phyloP scores from a whole-genome alignment of 2,113 vertebrate species.

The Phrynocephalus versicolor region DNA sequence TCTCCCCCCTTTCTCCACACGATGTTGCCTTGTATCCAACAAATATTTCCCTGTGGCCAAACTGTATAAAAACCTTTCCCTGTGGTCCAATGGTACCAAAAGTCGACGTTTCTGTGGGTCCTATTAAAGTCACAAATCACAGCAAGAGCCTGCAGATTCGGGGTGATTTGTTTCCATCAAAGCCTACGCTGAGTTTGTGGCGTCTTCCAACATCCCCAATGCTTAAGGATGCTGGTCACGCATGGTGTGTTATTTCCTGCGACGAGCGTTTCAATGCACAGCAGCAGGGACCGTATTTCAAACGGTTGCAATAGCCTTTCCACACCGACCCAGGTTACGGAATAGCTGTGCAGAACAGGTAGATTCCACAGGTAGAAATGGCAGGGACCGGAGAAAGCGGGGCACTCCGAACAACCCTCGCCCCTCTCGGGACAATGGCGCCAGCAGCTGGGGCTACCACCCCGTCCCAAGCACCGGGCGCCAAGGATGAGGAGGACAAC shows the following conservation, averaged over 20 bases:
- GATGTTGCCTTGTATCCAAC: background rate
- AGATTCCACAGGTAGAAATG: conserved; percentile 14
- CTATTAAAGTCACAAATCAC: background rate
- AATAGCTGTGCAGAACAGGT: background rate
- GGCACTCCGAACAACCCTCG: background rate
- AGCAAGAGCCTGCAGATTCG: background rate
- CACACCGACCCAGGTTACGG: background rate
- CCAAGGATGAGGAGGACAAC: background rate
- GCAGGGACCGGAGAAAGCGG: background rate
- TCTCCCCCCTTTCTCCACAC: background rate
- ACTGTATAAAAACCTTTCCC: background rate
- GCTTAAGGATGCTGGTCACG: background rate
- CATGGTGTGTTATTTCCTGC: too few relatives aligned
- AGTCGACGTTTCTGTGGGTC: background rate
- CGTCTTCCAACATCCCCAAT: background rate
- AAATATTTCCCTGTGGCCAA: background rate
- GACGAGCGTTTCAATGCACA: background rate
- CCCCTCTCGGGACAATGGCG: background rate
- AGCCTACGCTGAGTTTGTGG: background rate
- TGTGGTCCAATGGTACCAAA: too few relatives aligned
- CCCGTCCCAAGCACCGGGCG: background rate
- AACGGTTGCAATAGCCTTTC: background rate
- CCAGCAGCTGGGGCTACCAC: background rate
- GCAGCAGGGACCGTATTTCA: background rate
- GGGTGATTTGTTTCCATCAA: background rate